phyloP scores from a whole-genome alignment of 2,888 invertebrate genomes.

The Microplitis deprimator region DNA sequence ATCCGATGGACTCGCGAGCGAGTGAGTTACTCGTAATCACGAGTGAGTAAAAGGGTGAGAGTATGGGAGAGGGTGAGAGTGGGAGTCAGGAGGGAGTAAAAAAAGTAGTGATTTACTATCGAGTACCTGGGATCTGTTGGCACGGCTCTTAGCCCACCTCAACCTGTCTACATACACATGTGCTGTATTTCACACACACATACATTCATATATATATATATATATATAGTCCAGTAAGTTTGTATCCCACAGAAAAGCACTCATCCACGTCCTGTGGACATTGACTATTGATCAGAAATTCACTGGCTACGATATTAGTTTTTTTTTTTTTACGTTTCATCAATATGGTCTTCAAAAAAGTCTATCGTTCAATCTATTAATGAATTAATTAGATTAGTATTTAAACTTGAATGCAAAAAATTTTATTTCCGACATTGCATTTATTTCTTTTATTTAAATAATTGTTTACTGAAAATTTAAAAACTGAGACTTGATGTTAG shows the following conservation, averaged over 20 bases:
- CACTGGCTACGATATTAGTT: slow-evolving; percentile 27
- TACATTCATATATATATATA: slow-evolving; percentile 2
- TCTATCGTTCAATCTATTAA: no score
- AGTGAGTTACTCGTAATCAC: not conserved
- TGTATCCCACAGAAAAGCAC: slow-evolving; percentile 46
- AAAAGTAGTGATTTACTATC: slow-evolving; percentile 32
- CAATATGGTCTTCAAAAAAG: no score
- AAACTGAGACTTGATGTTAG: no score
- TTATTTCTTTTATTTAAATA: no score
- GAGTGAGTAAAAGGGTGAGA: slow-evolving; percentile 10
- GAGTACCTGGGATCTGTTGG: slow-evolving; percentile 30
- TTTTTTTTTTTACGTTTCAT: slow-evolving; percentile 1
- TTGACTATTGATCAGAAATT: slow-evolving; percentile 56
- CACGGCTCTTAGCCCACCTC: slow-evolving; percentile 7
- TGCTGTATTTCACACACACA: not conserved
- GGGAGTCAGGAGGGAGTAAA: slow-evolving; percentile 3
- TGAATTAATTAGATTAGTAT: no score
- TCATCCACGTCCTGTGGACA: slow-evolving; percentile 52
- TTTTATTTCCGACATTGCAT: no score
- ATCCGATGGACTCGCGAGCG: slow-evolving; percentile 8
- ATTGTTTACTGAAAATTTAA: no score
- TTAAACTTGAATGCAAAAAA: no score
- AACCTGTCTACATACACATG: slow-evolving; percentile 1
- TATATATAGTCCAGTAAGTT: slow-evolving; percentile 26
- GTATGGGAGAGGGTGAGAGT: slow-evolving; percentile 14